Evolutionary conservation across 2,797 vertebrate species (phyloP).

Genomic region (Chloroceryle amazona): DNA sequence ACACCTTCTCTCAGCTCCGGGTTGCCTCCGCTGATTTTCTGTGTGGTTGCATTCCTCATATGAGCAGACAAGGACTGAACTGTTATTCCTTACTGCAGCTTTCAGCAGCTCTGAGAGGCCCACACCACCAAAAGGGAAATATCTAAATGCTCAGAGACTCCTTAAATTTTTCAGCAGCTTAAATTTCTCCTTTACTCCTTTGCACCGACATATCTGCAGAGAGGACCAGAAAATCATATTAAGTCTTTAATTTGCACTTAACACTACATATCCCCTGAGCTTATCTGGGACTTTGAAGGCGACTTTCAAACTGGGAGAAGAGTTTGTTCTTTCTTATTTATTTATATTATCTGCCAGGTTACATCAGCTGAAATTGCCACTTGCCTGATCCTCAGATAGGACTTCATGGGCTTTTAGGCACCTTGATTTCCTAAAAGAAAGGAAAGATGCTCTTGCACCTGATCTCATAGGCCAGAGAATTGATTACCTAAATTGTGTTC

Average conservation of each 20-base stretch:
- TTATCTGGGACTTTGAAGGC: neutral
- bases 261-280: neutral
- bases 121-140: neutral
- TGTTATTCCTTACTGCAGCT: conserved; percentile 17
- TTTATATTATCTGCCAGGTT: neutral
- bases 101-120: neutral
- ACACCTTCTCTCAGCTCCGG: conserved; percentile 1
- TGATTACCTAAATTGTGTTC: neutral
- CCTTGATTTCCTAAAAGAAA: neutral
- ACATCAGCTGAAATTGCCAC: neutral
- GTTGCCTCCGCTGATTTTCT: neutral
- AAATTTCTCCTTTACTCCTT: neutral
- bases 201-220: neutral
- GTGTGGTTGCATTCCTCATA: neutral
- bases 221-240: neutral
- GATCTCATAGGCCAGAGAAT: neutral
- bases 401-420: neutral
- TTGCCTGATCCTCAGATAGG: neutral
- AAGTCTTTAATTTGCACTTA: conserved; percentile 21
- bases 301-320: neutral
- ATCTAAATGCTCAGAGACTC: neutral
- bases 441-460: neutral
- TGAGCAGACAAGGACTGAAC: neutral
- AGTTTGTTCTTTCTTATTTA: conserved; percentile 15
- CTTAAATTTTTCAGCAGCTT: neutral